Evolutionary conservation across 2,888 invertebrate genomes (phyloP).

Genomic region (Catocala sponsa): DNA sequence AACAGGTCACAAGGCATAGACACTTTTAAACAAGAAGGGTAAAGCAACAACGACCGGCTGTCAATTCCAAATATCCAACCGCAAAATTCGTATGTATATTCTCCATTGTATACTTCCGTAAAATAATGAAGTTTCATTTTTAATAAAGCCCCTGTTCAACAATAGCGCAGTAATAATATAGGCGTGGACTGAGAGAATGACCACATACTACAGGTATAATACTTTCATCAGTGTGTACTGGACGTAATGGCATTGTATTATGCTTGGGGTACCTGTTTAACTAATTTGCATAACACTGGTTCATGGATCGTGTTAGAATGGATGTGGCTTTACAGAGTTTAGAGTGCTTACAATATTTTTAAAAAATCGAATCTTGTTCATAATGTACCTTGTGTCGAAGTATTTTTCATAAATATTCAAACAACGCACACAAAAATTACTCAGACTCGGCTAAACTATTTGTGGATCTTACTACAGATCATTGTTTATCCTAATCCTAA

Average conservation of each 20-base stretch:
- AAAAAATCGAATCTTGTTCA: background rate
- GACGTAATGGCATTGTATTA: conserved; percentile 46
- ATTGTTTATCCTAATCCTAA: no score
- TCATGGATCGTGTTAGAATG: conserved; percentile 18
- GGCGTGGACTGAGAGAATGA: conserved; percentile 25
- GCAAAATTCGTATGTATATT: conserved; percentile 8
- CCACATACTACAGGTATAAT: conserved; percentile 39
- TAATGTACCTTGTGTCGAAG: no score
- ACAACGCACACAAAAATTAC: no score
- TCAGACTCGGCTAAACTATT: no score
- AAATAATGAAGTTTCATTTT: conserved; percentile 15
- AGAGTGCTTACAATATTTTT: no score
- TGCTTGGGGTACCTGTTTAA: conserved; percentile 46
- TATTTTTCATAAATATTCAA: no score
- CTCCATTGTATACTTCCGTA: conserved; percentile 3
- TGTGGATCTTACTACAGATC: no score
- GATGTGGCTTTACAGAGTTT: conserved; percentile 19
- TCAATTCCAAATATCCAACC: no score
- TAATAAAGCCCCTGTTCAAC: conserved; percentile 12
- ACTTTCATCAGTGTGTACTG: conserved; percentile 38
- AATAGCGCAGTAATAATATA: conserved; percentile 17
- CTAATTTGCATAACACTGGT: conserved; percentile 52
- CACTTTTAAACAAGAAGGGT: no score
- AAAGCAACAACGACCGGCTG: no score
- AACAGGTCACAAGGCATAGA: no score